phyloP scores from a whole-genome alignment of 1,140 invertebrate genomes.

The Conopomorpha cramerella region DNA sequence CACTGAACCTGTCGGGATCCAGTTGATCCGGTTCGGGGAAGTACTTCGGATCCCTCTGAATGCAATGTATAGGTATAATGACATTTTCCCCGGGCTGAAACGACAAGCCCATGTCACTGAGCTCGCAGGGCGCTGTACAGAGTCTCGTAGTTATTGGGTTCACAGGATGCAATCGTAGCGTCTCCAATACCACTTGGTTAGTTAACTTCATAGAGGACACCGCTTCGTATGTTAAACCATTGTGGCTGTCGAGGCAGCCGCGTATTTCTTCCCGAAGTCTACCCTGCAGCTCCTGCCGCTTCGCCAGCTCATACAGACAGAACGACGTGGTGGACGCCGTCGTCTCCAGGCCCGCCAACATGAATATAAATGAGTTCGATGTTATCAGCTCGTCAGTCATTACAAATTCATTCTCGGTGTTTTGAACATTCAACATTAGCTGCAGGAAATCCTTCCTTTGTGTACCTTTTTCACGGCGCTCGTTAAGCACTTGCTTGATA shows the following conservation, averaged over 20 bases:
- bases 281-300: slow-evolving; percentile 60
- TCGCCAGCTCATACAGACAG: slow-evolving; percentile 59
- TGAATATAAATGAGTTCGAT: slow-evolving; percentile 60
- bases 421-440: slow-evolving; percentile 43
- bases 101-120: slow-evolving; percentile 36
- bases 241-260: slow-evolving; percentile 23
- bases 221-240: slow-evolving; percentile 41
- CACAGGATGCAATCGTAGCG: slow-evolving; percentile 67
- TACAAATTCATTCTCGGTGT: slow-evolving; percentile 25
- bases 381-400: slow-evolving; percentile 50
- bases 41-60: slow-evolving; percentile 60
- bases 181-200: slow-evolving; percentile 67
- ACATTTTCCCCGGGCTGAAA: slow-evolving; percentile 61
- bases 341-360: slow-evolving; percentile 65
- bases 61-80: slow-evolving; percentile 63
- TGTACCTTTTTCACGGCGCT: slow-evolving; percentile 23
- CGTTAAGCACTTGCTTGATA: slow-evolving; percentile 37
- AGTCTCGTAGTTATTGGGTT: slow-evolving; percentile 63
- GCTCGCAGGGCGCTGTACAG: slow-evolving; percentile 39
- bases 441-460: slow-evolving; percentile 42
- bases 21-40: slow-evolving; percentile 62
- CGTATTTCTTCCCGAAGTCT: slow-evolving; percentile 57
- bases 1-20: slow-evolving; percentile 64
- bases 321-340: slow-evolving; percentile 61
- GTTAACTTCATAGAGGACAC: slow-evolving; percentile 63